These are phyloP conservation scores for Dryas iulia DNA, from an alignment of 1,140 invertebrate species.

Conservation along the genomic window DNA sequence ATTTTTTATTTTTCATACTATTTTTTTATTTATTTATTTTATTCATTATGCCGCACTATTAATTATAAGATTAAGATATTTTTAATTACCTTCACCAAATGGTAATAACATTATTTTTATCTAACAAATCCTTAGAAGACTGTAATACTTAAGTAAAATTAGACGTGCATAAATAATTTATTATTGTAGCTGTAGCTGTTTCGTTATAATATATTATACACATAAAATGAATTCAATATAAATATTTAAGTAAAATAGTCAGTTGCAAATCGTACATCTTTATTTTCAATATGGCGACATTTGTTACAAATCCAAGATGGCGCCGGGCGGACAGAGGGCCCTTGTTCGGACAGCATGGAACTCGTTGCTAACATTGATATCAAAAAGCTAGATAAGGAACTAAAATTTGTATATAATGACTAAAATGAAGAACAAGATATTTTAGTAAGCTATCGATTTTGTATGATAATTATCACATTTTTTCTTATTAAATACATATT, in stretches of 20 bases:
- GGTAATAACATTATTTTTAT: background rate
- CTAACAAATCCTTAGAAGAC: background rate
- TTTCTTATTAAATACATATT: too few species aligned
- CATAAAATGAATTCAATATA: constrained; percentile 5
- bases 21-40: background rate
- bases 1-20: background rate
- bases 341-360: constrained; percentile 71
- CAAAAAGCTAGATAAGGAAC: constrained; percentile 29
- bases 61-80: background rate
- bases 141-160: background rate
- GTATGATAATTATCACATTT: too few species aligned
- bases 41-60: background rate
- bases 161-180: background rate
- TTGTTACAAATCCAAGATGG: constrained; percentile 74
- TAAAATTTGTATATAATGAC: too few species aligned
- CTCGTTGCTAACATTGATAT: constrained; percentile 48
- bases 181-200: background rate
- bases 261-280: constrained; percentile 51
- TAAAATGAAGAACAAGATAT: too few species aligned
- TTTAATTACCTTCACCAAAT: background rate
- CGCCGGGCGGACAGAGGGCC: constrained; percentile 66
- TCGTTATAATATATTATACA: constrained; percentile 6
- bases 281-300: constrained; percentile 74
- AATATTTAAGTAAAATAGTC: constrained; percentile 33
- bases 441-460: too few species aligned